Conservation (phyloP, 1,140 invertebrate species). For the Apis florea region DNA sequence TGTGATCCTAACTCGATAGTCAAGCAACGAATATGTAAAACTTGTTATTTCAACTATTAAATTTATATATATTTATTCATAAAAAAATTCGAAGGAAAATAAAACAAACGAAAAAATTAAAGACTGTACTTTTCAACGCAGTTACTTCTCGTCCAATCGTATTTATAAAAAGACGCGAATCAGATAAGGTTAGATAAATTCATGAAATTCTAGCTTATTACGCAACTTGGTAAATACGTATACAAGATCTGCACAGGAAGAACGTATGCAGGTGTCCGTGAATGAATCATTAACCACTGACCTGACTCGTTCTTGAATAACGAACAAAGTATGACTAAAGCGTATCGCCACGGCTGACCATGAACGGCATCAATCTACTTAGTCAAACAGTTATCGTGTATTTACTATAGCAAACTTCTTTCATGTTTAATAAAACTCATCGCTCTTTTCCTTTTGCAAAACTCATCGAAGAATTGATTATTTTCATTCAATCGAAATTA, state of each 20-base stretch:
- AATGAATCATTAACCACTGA: slow-evolving; percentile 59
- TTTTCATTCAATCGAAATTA: no score
- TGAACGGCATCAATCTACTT: slow-evolving; percentile 31
- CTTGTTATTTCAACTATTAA: no score
- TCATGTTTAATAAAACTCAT: background rate
- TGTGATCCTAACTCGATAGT: no score
- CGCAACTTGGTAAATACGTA: slow-evolving; percentile 28
- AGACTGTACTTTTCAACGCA: background rate
- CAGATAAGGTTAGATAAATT: slow-evolving; percentile 8
- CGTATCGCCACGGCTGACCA: slow-evolving; percentile 22
- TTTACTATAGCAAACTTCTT: background rate
- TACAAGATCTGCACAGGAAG: slow-evolving; percentile 2
- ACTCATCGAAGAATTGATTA: no score
- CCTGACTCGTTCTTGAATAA: slow-evolving; percentile 49
- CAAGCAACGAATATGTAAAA: no score
- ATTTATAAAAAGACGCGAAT: background rate
- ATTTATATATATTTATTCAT: background rate
- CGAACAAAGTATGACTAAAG: slow-evolving; percentile 25
- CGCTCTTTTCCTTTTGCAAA: no score
- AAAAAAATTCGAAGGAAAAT: background rate
- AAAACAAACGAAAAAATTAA: background rate
- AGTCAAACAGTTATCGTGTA: background rate
- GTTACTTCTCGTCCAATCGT: background rate
- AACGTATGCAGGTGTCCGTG: slow-evolving; percentile 30
- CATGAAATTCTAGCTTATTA: slow-evolving; percentile 48